Evolutionary conservation across 2,113 vertebrate genomes (phyloP).

Genomic region (Trichomycterus rosablanca): DNA sequence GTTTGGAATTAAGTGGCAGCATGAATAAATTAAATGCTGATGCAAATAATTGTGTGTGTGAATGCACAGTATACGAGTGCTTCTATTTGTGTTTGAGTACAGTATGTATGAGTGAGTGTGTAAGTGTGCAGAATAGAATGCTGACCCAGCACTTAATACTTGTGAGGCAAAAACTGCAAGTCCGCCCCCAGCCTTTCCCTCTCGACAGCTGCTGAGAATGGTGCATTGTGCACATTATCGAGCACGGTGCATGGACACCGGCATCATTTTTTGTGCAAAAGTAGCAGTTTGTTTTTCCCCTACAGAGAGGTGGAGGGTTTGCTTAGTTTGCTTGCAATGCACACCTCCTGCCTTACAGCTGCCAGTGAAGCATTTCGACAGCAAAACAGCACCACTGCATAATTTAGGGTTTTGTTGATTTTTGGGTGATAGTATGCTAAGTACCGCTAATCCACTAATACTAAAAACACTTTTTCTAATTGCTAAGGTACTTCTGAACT

Average conservation of each 20-base stretch:
- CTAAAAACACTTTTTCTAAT: too few relatives aligned
- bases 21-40: background rate
- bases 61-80: too few relatives aligned
- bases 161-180: slow-evolving; percentile 37
- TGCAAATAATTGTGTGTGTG: background rate
- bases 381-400: slow-evolving; percentile 26
- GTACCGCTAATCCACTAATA: too few relatives aligned
- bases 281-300: slow-evolving; percentile 39
- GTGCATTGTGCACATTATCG: slow-evolving; percentile 42
- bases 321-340: slow-evolving; percentile 30
- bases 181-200: background rate
- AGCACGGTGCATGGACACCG: slow-evolving; percentile 19
- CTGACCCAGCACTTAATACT: slow-evolving; percentile 31
- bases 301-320: slow-evolving; percentile 24
- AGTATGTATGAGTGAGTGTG: background rate
- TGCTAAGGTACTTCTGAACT: too few relatives aligned
- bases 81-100: background rate
- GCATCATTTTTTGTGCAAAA: slow-evolving; percentile 35
- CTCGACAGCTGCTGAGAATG: slow-evolving; percentile 39
- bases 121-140: slow-evolving; percentile 12
- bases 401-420: slow-evolving; percentile 6
- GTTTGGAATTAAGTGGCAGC: background rate
- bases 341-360: slow-evolving; percentile 23
- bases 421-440: too few relatives aligned
- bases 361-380: slow-evolving; percentile 37